Base-by-base conservation (phyloP, 2,113 vertebrate genomes). In the Nothobranchius kuhntae region DNA sequence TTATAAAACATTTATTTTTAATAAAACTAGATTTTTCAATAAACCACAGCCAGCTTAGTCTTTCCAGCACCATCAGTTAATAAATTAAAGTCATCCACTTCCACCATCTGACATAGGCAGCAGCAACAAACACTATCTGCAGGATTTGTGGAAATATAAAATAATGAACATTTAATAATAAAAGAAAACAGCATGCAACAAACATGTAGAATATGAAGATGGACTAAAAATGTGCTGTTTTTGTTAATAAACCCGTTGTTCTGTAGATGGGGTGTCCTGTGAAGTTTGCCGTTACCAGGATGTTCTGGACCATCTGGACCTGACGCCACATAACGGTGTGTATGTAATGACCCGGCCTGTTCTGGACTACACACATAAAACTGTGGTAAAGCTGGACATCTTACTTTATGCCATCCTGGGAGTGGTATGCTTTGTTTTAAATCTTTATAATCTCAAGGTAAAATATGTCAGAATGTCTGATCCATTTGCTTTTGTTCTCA, bases 271-370 rank as follows among this genome's bases (percentile, higher is more conserved):
- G 7, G 59, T 9, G 2, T 60, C 26, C 35, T 56, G 53, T 30
- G 78, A 71, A 40, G 74, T 82, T 13, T 92, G 91, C 69, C 86
- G 68, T n/a, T 86, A 88, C 58, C 83, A 88, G 53, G 90, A 92
- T 8, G 61, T 92, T 4, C 24, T 92, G 70, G 84, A 90, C 42
- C 53, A 91, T 65, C 73, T 92, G 77, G 92, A 92, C 77, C 66
- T 92, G 46, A 89, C 89, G 13, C 35, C 3, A n/a, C 68, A 66
- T 11, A 88, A 65, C 54, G 52, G 47, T 0, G 24, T 61, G n/a
- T 87, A 60, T 9, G 87, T 66, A 73, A 2, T 81, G 50, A 85
- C 85, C 13, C 86, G 91, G 7, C 91, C 91, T 0, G 83, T 89
- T 13, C 60, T 83, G 75, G 89, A 92, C 71, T 35, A 91, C 86